Evolutionary conservation across 2,888 invertebrate species (phyloP).

Genomic region (Acanthosepion lycidas): DNA sequence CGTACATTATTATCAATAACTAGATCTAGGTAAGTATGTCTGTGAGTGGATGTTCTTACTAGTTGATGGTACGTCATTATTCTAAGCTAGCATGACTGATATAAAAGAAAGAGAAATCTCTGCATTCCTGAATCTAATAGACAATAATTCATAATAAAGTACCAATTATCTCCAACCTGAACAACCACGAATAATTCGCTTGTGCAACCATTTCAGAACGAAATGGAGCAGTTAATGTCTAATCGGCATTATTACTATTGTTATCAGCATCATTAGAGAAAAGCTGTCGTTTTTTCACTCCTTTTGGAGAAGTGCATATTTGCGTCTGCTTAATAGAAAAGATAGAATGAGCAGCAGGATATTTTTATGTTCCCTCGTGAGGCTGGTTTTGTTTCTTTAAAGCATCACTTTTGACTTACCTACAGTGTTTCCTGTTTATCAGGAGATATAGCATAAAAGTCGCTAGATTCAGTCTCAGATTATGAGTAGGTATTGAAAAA

Average conservation of each 20-base stretch:
- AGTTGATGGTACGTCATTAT: neutral
- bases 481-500: too few relatives aligned
- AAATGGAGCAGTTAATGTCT: neutral
- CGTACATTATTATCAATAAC: neutral
- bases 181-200: neutral
- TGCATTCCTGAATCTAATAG: neutral
- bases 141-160: slow-evolving; percentile 18
- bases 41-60: neutral
- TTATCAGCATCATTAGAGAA: neutral
- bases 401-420: neutral
- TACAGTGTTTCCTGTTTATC: neutral
- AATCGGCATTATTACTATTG: neutral
- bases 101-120: neutral
- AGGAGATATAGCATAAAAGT: neutral
- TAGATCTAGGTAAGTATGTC: too few relatives aligned
- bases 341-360: neutral
- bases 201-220: neutral
- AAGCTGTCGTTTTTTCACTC: neutral
- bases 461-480: too few relatives aligned
- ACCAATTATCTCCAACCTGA: neutral
- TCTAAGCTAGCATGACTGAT: neutral
- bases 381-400: neutral
- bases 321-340: neutral
- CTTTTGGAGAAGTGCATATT: neutral
- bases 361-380: neutral